Percentiles rank a stretch among this genome's conserved stretches.
Evolutionary conservation across 2,888 invertebrate species (phyloP).

Genomic region (Blastobasis adustella): DNA sequence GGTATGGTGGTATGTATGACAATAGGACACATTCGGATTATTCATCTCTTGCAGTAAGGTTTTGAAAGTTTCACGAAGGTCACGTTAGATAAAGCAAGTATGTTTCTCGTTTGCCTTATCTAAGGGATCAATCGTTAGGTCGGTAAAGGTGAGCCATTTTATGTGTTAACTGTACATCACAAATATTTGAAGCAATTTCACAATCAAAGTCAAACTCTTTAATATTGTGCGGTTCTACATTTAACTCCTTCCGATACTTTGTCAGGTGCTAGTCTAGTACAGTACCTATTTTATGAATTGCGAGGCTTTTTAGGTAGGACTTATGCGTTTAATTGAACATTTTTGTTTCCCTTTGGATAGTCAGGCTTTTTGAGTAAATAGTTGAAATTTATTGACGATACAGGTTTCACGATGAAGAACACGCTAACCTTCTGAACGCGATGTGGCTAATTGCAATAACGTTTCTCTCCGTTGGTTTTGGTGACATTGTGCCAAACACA

Average conservation of each 20-base stretch:
- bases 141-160: conserved; percentile 75
- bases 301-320: conserved; percentile 30
- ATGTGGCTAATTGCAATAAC: conserved; percentile 99
- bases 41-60: conserved; percentile 27
- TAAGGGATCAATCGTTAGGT: conserved; percentile 24
- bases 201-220: conserved; percentile 74
- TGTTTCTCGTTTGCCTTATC: neutral
- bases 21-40: conserved; percentile 52
- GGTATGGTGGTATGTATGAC: conserved; percentile 97
- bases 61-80: conserved; percentile 21
- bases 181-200: conserved; percentile 45
- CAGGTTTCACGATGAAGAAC: conserved; percentile 99
- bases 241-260: conserved; percentile 30
- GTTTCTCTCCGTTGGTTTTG: conserved; percentile 99
- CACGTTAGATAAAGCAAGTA: conserved; percentile 49
- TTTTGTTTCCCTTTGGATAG: conserved; percentile 15
- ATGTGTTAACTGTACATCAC: conserved; percentile 49
- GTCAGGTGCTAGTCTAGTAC: conserved; percentile 24
- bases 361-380: conserved; percentile 45
- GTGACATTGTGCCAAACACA: conserved; percentile 99
- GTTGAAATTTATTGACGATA: conserved; percentile 67
- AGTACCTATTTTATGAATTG: neutral
- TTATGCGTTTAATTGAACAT: conserved; percentile 11
- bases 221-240: conserved; percentile 27
- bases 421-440: conserved; percentile 98